Conservation (phyloP, 2,797 vertebrate genomes). For the Lagorchestes hirsutus region DNA sequence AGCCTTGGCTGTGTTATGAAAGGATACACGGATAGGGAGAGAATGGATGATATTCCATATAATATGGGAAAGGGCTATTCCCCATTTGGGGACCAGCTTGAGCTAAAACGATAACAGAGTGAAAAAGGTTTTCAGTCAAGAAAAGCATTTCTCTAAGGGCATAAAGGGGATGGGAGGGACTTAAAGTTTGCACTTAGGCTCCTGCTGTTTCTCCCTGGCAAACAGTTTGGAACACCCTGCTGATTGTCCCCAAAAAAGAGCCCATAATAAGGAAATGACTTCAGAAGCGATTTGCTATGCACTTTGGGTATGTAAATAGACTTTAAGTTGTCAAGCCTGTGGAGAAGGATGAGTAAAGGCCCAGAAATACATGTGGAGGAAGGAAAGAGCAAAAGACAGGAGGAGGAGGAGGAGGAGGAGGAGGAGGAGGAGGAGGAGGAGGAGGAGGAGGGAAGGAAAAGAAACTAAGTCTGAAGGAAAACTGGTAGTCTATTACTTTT, state of each 20-base stretch:
- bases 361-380: neutral
- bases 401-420: neutral
- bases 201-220: neutral
- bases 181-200: neutral
- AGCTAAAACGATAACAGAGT: neutral
- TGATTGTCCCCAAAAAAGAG: neutral
- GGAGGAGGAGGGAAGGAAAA: neutral
- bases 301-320: neutral
- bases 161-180: neutral
- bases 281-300: neutral
- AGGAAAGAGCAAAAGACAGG: neutral
- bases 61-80: neutral
- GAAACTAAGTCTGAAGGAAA: neutral
- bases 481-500: neutral
- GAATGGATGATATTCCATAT: neutral
- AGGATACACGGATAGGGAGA: constrained; percentile 20
- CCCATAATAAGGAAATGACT: neutral
- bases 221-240: neutral
- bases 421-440: neutral
- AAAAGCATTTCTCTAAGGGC: neutral
- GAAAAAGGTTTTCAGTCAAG: accelerated
- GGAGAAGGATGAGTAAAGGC: constrained; percentile 22
- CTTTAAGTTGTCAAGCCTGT: constrained; percentile 24
- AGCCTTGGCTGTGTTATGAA: constrained; percentile 44
- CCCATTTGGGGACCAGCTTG: neutral